Conservation (phyloP, 2,888 invertebrate genomes). For the Neoscelio sp. region DNA sequence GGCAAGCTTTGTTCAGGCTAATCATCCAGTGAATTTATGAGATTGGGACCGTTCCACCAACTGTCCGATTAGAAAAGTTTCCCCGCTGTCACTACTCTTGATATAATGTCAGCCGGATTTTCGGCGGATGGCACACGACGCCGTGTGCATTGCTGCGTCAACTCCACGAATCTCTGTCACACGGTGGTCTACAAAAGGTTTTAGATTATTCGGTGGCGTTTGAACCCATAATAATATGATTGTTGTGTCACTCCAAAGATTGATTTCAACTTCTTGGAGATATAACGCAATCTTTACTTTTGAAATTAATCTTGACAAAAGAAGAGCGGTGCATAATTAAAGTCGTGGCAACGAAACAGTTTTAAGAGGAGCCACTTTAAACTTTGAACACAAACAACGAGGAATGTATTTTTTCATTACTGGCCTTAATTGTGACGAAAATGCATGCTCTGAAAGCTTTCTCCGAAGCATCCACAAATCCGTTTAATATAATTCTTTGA, state of each 20-base stretch:
- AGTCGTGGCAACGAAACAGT: slow-evolving; percentile 23
- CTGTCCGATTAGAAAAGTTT: not conserved
- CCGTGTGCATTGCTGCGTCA: no score
- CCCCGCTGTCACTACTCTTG: not conserved
- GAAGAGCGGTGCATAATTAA: slow-evolving; percentile 33
- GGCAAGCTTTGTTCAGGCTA: not conserved
- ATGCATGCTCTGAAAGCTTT: slow-evolving; percentile 64
- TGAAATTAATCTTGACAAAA: slow-evolving; percentile 24
- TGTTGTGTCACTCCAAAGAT: slow-evolving; percentile 39
- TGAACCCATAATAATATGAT: slow-evolving; percentile 43
- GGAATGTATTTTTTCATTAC: not conserved
- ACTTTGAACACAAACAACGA: slow-evolving; percentile 57
- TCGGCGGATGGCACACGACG: not conserved
- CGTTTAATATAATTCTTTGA: not conserved
- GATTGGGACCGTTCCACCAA: slow-evolving; percentile 4
- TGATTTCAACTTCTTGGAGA: not conserved
- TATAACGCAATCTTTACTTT: not conserved
- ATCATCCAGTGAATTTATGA: not conserved
- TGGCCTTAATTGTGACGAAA: slow-evolving; percentile 44
- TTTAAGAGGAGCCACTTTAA: slow-evolving; percentile 44
- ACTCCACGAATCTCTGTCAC: no score
- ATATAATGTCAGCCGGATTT: not conserved
- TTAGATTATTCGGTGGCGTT: slow-evolving; percentile 11
- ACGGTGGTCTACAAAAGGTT: slow-evolving; percentile 18
- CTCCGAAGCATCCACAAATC: not conserved